Percentiles rank a stretch among this genome's conserved stretches.
Conservation (phyloP, 2,888 invertebrate species). For the Lasioglossum villosulum region DNA sequence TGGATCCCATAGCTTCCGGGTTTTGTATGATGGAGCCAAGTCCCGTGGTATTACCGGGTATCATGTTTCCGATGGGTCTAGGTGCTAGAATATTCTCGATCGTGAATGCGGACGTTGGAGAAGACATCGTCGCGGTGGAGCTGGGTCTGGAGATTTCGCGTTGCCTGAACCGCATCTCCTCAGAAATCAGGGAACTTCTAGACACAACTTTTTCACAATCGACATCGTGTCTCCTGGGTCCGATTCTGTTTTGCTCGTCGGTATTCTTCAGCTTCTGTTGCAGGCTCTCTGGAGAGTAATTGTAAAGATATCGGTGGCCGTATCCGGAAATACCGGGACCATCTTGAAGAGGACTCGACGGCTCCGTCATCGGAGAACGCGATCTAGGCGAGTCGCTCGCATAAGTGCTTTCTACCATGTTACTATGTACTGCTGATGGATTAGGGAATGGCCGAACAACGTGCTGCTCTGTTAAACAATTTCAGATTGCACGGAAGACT, state of each 20-base stretch:
- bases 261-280: constrained; percentile 70
- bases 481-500: not conserved
- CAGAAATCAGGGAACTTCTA: constrained; percentile 72
- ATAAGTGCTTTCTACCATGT: constrained; percentile 83
- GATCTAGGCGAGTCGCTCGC: constrained; percentile 81
- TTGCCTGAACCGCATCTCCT: constrained; percentile 71
- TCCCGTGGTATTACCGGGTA: constrained; percentile 79
- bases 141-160: constrained; percentile 77
- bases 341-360: constrained; percentile 80
- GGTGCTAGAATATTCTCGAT: constrained; percentile 95
- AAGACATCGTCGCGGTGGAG: constrained; percentile 85
- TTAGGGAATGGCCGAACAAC: not conserved
- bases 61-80: constrained; percentile 85
- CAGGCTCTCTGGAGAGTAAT: constrained; percentile 75
- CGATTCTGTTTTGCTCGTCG: constrained; percentile 60
- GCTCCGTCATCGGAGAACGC: constrained; percentile 83
- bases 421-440: constrained; percentile 20
- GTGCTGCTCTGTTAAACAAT: not conserved
- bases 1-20: constrained; percentile 73
- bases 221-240: constrained; percentile 65
- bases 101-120: constrained; percentile 90
- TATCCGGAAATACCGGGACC: constrained; percentile 76
- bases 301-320: constrained; percentile 76
- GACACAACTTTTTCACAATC: constrained; percentile 72
- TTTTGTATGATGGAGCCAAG: constrained; percentile 67